A percentile compares a stretch with the other conserved stretches of the same genome.
Conservation (phyloP, 2,113 vertebrate species). For the Aspidoscelis tigris region DNA sequence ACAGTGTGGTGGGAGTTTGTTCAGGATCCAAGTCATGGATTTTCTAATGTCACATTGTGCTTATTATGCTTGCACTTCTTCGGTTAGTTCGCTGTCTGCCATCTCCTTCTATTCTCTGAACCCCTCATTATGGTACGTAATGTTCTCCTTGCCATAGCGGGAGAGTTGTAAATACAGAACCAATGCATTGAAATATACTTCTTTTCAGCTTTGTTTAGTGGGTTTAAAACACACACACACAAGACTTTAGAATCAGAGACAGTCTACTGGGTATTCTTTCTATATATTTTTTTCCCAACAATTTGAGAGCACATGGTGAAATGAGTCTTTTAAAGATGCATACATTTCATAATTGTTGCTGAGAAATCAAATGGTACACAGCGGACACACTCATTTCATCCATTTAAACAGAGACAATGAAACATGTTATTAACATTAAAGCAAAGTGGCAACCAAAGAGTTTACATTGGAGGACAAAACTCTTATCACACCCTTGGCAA, state of each 20-base stretch:
- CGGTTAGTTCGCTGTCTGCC: not conserved
- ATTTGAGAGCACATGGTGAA: conserved; percentile 56
- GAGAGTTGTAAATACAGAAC: conserved; percentile 48
- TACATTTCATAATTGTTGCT: conserved; percentile 50
- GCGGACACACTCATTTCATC: conserved; percentile 40
- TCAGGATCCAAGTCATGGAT: not conserved
- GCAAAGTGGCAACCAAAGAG: conserved; percentile 48
- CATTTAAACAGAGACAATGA: conserved; percentile 67
- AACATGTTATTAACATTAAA: conserved; percentile 69
- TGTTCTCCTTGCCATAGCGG: not conserved
- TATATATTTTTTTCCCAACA: conserved; percentile 62
- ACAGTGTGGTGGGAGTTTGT: not conserved
- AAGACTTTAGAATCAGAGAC: conserved; percentile 55
- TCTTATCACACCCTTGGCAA: conserved; percentile 43
- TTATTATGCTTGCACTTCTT: not conserved
- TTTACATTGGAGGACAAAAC: conserved; percentile 60
- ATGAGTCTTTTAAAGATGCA: conserved; percentile 49
- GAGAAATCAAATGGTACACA: conserved; percentile 47
- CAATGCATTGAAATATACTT: conserved; percentile 54
- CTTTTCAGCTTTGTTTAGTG: conserved; percentile 51
- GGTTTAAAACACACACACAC: no score
- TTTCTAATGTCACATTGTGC: not conserved
- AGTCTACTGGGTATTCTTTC: conserved; percentile 38
- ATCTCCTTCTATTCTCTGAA: not conserved
- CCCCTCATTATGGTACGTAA: not conserved